phyloP scores from a whole-genome alignment of 2,888 invertebrate genomes.

The Nomada ferruginata region DNA sequence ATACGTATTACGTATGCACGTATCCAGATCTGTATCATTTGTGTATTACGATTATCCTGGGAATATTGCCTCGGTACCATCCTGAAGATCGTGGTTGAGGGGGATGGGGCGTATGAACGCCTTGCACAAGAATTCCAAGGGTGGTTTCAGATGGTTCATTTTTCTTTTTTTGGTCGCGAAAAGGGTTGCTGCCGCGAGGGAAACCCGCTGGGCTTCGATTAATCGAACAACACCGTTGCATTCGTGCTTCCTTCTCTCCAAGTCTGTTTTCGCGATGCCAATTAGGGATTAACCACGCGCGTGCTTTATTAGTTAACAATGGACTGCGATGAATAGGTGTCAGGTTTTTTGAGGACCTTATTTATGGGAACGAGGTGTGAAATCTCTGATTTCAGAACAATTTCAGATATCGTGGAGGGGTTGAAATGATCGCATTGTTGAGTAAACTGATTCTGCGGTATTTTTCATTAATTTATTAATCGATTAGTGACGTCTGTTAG shows the following conservation, averaged over 20 bases:
- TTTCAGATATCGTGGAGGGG: background rate
- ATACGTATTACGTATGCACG: slow-evolving; percentile 45
- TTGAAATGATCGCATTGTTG: no score
- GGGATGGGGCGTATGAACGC: slow-evolving; percentile 46
- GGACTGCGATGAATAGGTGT: background rate
- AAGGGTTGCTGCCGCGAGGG: slow-evolving; percentile 41
- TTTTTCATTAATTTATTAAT: no score
- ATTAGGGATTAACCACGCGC: slow-evolving; percentile 49
- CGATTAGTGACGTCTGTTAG: no score
- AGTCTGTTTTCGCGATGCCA: slow-evolving; percentile 23
- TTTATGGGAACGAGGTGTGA: background rate
- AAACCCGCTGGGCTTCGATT: slow-evolving; percentile 53
- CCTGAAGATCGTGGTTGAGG: slow-evolving; percentile 13
- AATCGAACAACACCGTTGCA: slow-evolving; percentile 52
- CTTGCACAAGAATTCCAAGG: slow-evolving; percentile 49
- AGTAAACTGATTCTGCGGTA: no score
- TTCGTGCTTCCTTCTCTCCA: slow-evolving; percentile 10
- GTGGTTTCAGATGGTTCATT: slow-evolving; percentile 20
- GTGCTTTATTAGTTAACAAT: slow-evolving; percentile 21
- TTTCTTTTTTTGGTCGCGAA: slow-evolving; percentile 3
- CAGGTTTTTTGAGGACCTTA: background rate
- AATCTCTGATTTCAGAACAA: slow-evolving; percentile 9
- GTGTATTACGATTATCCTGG: slow-evolving; percentile 47
- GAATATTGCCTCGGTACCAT: slow-evolving; percentile 60
- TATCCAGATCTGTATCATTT: slow-evolving; percentile 4